A percentile compares a stretch with the other conserved stretches of the same genome.
Conservation (phyloP, 2,797 vertebrate genomes). For the Sardinella longiceps region DNA sequence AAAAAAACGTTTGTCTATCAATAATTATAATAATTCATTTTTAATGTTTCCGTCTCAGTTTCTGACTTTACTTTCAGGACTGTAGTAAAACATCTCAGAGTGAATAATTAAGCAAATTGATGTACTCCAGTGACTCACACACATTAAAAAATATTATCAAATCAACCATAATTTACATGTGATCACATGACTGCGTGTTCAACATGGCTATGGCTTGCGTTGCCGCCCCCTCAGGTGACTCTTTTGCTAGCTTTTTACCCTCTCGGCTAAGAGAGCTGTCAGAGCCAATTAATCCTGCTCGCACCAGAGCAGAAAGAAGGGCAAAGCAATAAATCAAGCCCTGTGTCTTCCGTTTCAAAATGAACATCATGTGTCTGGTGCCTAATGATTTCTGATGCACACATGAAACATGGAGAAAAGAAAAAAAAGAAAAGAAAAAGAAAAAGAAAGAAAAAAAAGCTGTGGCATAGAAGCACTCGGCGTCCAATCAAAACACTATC, state of each 20-base stretch:
- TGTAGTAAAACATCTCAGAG: neutral
- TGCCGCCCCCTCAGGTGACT: conserved; percentile 40
- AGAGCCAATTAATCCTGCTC: conserved; percentile 46
- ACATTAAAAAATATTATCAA: neutral
- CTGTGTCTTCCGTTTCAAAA: conserved; percentile 26
- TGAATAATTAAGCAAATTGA: neutral
- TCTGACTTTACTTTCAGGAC: neutral
- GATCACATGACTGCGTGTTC: neutral
- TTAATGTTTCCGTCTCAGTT: neutral
- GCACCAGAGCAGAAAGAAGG: conserved; percentile 46
- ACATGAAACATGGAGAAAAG: neutral
- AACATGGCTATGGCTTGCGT: neutral
- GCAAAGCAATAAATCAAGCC: conserved; percentile 52
- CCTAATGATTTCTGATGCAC: conserved; percentile 39
- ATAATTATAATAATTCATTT: neutral
- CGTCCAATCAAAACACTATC: conserved; percentile 5
- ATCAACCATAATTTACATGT: conserved; percentile 1
- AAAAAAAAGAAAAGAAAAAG: too few species aligned
- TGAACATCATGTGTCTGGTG: conserved; percentile 41
- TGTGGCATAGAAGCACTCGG: neutral
- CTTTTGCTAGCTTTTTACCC: conserved; percentile 45
- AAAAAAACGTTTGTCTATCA: too few species aligned
- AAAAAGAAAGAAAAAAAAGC: neutral
- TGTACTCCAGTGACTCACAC: neutral
- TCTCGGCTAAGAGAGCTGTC: conserved; percentile 36